phyloP scores from a whole-genome alignment of 2,797 vertebrate species.

The Melanotaenia parkinsoni region DNA sequence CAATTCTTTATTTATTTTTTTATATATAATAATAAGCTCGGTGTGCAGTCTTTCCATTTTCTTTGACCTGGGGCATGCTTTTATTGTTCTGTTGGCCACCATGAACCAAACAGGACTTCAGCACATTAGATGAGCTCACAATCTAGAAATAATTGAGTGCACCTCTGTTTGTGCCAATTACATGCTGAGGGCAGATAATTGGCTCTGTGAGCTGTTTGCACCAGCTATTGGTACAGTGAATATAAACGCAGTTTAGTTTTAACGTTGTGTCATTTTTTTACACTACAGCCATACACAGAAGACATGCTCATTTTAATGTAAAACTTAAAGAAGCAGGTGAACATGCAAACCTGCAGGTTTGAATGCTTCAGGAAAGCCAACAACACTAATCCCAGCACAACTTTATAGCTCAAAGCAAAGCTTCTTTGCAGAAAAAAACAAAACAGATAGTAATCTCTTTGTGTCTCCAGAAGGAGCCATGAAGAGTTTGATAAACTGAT shows the following conservation, averaged over 20 bases:
- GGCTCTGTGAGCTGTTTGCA: not conserved
- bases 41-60: not conserved
- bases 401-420: not conserved
- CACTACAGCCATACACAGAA: not conserved
- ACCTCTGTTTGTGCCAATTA: not conserved
- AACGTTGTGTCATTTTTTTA: not conserved
- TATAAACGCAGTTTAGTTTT: not conserved
- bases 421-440: not conserved
- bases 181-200: not conserved
- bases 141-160: not conserved
- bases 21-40: not conserved
- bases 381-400: not conserved
- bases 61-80: not conserved
- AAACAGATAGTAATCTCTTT: not conserved
- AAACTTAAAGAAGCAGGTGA: not conserved
- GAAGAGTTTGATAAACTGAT: not conserved
- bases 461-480: not conserved
- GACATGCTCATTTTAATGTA: not conserved
- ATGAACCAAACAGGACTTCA: not conserved
- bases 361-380: not conserved
- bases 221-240: not conserved
- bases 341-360: not conserved
- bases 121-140: not conserved
- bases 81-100: not conserved
- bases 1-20: not conserved